Evolutionary conservation across 2,888 invertebrate genomes (phyloP).

Genomic region (Cepaea hortensis): DNA sequence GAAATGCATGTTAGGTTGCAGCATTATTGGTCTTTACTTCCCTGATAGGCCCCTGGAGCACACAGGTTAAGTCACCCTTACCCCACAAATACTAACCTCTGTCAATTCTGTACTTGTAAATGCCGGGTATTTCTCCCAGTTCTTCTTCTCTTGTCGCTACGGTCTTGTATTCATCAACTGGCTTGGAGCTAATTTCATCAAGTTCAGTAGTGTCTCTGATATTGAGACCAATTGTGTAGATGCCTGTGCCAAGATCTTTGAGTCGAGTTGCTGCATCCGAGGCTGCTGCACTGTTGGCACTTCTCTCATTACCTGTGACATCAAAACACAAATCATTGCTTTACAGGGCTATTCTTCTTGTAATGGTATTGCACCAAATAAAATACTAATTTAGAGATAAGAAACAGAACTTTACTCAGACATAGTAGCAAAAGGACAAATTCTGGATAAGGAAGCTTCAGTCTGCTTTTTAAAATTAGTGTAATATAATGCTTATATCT

Average conservation of each 20-base stretch:
- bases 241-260: constrained; percentile 44
- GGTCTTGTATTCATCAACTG: constrained; percentile 54
- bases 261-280: constrained; percentile 51
- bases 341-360: neutral
- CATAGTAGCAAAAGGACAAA: too few species aligned
- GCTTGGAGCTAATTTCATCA: constrained; percentile 63
- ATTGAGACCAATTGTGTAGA: constrained; percentile 54
- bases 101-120: constrained; percentile 56
- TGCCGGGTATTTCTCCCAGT: constrained; percentile 58
- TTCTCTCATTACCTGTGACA: constrained; percentile 52
- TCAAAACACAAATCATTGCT: neutral
- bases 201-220: constrained; percentile 58
- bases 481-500: too few species aligned
- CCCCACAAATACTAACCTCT: constrained; percentile 52
- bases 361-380: neutral
- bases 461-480: too few species aligned
- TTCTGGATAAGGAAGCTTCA: too few species aligned
- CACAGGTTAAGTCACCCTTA: too few species aligned
- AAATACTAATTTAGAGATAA: neutral
- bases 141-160: constrained; percentile 53
- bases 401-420: too few species aligned
- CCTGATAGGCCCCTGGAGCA: too few species aligned
- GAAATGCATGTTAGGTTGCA: too few species aligned
- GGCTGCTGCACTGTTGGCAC: constrained; percentile 43
- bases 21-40: too few species aligned